These are phyloP conservation scores for Pampus argenteus DNA, from an alignment of 2,797 vertebrate species.

Conservation along the genomic window DNA sequence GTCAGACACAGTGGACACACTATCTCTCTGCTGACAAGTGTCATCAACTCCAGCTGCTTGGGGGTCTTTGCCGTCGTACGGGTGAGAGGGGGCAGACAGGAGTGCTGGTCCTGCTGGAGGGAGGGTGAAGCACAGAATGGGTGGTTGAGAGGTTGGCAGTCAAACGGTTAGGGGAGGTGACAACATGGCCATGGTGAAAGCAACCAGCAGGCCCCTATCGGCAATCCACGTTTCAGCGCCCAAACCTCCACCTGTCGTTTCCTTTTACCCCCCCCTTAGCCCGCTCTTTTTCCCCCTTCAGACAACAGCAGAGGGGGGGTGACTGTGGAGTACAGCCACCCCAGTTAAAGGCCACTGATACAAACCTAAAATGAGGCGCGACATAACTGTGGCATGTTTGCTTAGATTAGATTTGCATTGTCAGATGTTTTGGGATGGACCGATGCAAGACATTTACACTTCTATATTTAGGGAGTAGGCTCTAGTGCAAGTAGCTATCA, in stretches of 20 bases:
- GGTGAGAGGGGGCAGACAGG: constrained; percentile 55
- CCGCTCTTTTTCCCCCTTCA: constrained; percentile 21
- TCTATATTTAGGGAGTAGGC: constrained; percentile 62
- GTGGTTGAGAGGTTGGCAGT: constrained; percentile 47
- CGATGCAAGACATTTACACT: constrained; percentile 58
- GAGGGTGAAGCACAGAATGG: constrained; percentile 18
- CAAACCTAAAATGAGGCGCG: constrained; percentile 72
- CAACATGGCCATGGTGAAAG: constrained; percentile 71
- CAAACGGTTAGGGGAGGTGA: constrained; percentile 67
- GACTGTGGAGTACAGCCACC: constrained; percentile 13
- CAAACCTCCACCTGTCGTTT: constrained; percentile 69
- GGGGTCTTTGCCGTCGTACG: constrained; percentile 64
- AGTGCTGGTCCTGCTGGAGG: constrained; percentile 49
- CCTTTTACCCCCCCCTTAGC: constrained; percentile 50
- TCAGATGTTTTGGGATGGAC: constrained; percentile 71
- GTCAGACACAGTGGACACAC: constrained; percentile 60
- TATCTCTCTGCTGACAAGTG: constrained; percentile 78
- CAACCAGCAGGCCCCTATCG: constrained; percentile 61
- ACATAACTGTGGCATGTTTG: constrained; percentile 75
- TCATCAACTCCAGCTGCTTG: constrained; percentile 73
- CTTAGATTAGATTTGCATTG: constrained; percentile 79
- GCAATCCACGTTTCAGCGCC: constrained; percentile 75
- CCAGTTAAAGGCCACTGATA: constrained; percentile 63
- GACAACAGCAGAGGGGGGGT: constrained; percentile 28
- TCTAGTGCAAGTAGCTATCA: constrained; percentile 39